Percentiles rank a stretch among this genome's conserved stretches.
phyloP scores from a whole-genome alignment of 2,888 invertebrate genomes.

The Lithophane ornitopus region DNA sequence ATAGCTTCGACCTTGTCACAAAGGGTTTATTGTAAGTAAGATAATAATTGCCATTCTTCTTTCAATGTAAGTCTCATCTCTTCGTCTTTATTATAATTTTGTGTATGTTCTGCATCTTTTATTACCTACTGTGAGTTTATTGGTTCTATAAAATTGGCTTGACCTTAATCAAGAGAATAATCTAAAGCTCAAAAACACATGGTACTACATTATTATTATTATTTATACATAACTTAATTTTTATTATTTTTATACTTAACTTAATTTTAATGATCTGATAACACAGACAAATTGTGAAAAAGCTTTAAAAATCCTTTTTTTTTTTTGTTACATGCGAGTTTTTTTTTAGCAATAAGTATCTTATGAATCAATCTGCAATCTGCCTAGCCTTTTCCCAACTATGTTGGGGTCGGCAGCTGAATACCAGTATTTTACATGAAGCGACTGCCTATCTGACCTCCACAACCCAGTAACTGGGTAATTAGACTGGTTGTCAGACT shows the following conservation, averaged over 20 bases:
- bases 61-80: slow-evolving; percentile 11
- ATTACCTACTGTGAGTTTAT: not conserved
- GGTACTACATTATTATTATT: not conserved
- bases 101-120: not conserved
- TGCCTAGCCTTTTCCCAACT: too few relatives aligned
- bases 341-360: too few relatives aligned
- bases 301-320: too few relatives aligned
- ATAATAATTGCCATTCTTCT: slow-evolving; percentile 48
- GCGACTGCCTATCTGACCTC: too few relatives aligned
- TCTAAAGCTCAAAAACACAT: not conserved
- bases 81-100: slow-evolving; percentile 23
- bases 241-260: too few relatives aligned
- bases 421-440: too few relatives aligned
- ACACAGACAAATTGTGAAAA: not conserved
- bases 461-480: too few relatives aligned
- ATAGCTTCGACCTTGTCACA: slow-evolving; percentile 52
- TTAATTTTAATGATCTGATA: not conserved
- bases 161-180: not conserved
- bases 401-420: too few relatives aligned
- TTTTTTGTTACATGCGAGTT: not conserved
- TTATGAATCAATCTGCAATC: too few relatives aligned
- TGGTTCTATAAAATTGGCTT: not conserved
- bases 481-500: too few relatives aligned
- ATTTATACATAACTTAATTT: too few relatives aligned
- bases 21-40: slow-evolving; percentile 28